phyloP scores from a whole-genome alignment of 2,888 invertebrate species.

The Sthenelais limicola region DNA sequence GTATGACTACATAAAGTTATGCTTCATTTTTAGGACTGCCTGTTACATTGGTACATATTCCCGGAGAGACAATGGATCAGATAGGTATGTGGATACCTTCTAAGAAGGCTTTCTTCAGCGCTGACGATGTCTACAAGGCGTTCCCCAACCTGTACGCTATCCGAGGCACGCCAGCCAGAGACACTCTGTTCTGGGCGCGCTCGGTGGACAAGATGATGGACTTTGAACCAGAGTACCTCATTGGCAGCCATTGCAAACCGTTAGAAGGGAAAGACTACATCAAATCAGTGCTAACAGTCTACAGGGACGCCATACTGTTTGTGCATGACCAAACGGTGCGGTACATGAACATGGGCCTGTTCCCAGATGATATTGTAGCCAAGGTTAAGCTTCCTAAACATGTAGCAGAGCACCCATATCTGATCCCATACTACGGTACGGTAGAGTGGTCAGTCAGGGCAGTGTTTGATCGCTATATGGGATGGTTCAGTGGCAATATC shows the following conservation, averaged over 20 bases:
- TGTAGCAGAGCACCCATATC: slow-evolving; percentile 55
- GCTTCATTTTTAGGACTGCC: slow-evolving; percentile 7
- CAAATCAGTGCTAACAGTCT: slow-evolving; percentile 25
- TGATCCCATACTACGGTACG: slow-evolving; percentile 63
- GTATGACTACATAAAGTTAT: neutral
- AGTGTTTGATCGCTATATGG: slow-evolving; percentile 53
- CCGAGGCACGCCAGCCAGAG: slow-evolving; percentile 59
- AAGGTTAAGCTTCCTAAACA: slow-evolving; percentile 56
- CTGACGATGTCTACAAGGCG: slow-evolving; percentile 62
- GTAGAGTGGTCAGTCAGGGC: slow-evolving; percentile 62
- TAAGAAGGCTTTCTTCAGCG: slow-evolving; percentile 58
- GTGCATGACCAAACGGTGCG: slow-evolving; percentile 66
- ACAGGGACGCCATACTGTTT: slow-evolving; percentile 63
- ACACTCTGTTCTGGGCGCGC: slow-evolving; percentile 57
- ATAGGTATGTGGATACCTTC: slow-evolving; percentile 63
- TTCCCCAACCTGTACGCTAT: slow-evolving; percentile 68
- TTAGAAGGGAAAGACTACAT: slow-evolving; percentile 53
- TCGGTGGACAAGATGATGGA: slow-evolving; percentile 62
- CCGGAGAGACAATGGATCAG: slow-evolving; percentile 65
- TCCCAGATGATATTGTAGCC: slow-evolving; percentile 61
- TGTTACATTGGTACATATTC: slow-evolving; percentile 59
- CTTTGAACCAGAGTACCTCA: slow-evolving; percentile 57
- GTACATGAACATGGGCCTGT: slow-evolving; percentile 59
- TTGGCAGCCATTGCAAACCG: slow-evolving; percentile 63
- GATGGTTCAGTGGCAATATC: slow-evolving; percentile 48